These are phyloP conservation scores for Premnoplex brunnescens DNA, from an alignment of 2,797 vertebrate genomes.

Conservation along the genomic window DNA sequence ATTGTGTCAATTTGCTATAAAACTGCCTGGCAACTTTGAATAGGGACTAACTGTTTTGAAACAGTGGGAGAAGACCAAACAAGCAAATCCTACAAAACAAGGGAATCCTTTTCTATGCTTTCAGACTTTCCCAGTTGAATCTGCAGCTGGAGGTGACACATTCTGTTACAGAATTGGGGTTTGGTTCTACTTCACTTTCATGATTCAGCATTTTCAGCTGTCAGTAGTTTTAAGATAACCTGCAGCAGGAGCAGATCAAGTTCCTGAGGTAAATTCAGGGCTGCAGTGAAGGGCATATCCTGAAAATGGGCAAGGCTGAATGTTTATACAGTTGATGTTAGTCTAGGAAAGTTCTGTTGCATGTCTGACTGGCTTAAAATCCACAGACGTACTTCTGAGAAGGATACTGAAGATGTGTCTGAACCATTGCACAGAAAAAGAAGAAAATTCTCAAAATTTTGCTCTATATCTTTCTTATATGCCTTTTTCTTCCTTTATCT, in stretches of 20 bases:
- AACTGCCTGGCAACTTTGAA: neutral
- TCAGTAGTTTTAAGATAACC: neutral
- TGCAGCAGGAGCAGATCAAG: neutral
- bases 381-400: neutral
- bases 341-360: neutral
- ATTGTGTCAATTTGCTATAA: neutral
- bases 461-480: neutral
- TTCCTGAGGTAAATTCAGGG: neutral
- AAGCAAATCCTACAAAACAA: neutral
- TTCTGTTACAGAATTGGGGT: neutral
- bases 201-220: neutral
- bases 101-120: neutral
- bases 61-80: neutral
- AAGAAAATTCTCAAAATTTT: neutral
- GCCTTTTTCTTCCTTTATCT: neutral
- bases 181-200: neutral
- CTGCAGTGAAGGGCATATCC: fast-evolving
- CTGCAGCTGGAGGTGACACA: neutral
- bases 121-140: neutral
- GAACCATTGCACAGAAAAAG: neutral
- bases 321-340: neutral
- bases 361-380: neutral
- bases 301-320: neutral
- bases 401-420: neutral
- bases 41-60: neutral